phyloP scores from a whole-genome alignment of 2,888 invertebrate genomes.

The Steinernema scapterisci region DNA sequence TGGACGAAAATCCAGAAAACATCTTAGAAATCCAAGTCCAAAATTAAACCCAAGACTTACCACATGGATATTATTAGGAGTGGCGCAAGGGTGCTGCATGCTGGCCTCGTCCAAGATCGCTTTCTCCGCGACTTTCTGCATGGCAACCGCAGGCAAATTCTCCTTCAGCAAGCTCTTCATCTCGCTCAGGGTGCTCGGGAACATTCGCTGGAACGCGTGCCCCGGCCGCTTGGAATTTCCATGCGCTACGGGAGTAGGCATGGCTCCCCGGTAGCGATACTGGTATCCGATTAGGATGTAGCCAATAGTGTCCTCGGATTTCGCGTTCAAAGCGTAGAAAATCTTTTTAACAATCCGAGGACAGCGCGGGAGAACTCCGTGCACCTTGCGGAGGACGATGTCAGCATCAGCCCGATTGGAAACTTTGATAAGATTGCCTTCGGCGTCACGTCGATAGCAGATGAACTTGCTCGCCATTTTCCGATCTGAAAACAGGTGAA shows the following conservation, averaged over 20 bases:
- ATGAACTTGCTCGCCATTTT: constrained; percentile 20
- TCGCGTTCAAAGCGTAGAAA: constrained; percentile 9
- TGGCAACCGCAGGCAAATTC: constrained; percentile 15
- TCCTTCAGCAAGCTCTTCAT: constrained; percentile 27
- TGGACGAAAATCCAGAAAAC: too few relatives aligned
- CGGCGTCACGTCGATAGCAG: neutral
- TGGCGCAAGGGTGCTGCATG: constrained; percentile 5
- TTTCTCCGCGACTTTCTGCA: constrained; percentile 24
- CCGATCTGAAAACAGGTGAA: neutral
- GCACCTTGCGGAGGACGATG: constrained; percentile 22
- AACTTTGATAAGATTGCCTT: neutral
- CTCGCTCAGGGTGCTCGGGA: constrained; percentile 20
- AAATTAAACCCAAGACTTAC: neutral
- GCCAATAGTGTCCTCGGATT: constrained; percentile 1
- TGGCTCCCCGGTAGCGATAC: constrained; percentile 10
- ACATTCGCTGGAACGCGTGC: constrained; percentile 21
- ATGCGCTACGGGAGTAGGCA: constrained; percentile 8
- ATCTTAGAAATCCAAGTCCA: too few relatives aligned
- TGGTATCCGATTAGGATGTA: constrained; percentile 24
- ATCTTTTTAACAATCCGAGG: constrained; percentile 22
- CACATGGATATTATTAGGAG: constrained; percentile 26
- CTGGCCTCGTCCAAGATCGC: neutral
- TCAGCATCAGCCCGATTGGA: neutral
- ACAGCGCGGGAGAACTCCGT: constrained; percentile 18
- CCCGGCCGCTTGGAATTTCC: constrained; percentile 15